Evolutionary conservation across 2,888 invertebrate species (phyloP).

Genomic region (Drosophila tripunctata): DNA sequence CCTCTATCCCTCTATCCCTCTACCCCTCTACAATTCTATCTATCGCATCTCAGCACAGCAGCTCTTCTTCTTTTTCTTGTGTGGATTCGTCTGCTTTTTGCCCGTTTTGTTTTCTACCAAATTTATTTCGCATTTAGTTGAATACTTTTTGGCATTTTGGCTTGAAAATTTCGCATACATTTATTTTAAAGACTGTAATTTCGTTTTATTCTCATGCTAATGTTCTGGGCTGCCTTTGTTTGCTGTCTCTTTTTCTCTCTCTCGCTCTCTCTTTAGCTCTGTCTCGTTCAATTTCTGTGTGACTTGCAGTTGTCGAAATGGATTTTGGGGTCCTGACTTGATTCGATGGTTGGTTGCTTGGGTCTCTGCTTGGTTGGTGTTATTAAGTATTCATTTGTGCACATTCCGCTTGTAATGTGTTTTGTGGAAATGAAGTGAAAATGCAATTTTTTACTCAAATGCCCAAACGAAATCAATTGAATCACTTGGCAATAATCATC

Average conservation of each 20-base stretch:
- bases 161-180: conserved; percentile 71
- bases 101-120: conserved; percentile 66
- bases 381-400: conserved; percentile 72
- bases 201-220: conserved; percentile 75
- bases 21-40: not conserved
- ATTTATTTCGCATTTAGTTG: conserved; percentile 78
- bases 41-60: not conserved
- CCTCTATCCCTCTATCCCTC: not conserved
- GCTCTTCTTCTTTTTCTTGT: not conserved
- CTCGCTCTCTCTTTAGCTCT: not conserved
- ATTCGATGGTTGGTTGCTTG: conserved; percentile 19
- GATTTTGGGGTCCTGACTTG: conserved; percentile 30
- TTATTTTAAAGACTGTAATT: conserved; percentile 79
- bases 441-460: conserved; percentile 43
- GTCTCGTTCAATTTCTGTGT: conserved; percentile 15
- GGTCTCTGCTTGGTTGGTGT: conserved; percentile 25
- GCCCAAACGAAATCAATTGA: conserved; percentile 21
- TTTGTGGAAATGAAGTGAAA: conserved; percentile 43
- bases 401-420: conserved; percentile 59
- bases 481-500: conserved; percentile 4
- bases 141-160: conserved; percentile 73
- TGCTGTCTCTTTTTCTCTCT: not conserved
- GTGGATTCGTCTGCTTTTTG: conserved; percentile 18
- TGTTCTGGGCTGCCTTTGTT: conserved; percentile 38
- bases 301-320: conserved; percentile 56